Evolutionary conservation across 2,113 vertebrate species (phyloP).

Genomic region (Callionymus lyra): DNA sequence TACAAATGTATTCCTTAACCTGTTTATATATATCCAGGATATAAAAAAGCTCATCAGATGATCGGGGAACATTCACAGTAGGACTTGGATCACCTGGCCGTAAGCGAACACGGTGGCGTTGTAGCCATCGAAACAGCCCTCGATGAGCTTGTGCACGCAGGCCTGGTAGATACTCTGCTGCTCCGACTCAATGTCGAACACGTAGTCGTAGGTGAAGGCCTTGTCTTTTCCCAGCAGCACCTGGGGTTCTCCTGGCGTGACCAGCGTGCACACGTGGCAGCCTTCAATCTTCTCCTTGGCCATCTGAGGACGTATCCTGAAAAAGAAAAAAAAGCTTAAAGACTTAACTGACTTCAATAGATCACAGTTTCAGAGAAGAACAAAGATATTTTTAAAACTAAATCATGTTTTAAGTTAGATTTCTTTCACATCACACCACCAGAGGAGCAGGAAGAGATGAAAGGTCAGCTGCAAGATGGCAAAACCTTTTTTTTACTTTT

Average conservation of each 20-base stretch:
- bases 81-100: constrained; percentile 70
- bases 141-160: constrained; percentile 84
- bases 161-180: constrained; percentile 78
- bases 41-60: no score
- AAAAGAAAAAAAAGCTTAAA: not conserved
- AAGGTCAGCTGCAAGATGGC: no score
- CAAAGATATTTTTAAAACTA: no score
- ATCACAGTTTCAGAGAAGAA: no score
- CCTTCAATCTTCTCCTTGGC: constrained; percentile 96
- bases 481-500: no score
- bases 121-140: constrained; percentile 94
- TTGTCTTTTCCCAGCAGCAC: constrained; percentile 96
- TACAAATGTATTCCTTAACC: no score
- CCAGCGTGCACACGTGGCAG: constrained; percentile 90
- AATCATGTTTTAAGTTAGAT: no score
- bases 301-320: constrained; percentile 94
- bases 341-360: no score
- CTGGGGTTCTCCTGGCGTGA: constrained; percentile 89
- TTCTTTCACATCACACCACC: no score
- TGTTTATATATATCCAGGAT: no score
- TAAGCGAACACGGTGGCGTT: constrained; percentile 95
- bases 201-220: constrained; percentile 95
- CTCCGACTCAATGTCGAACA: constrained; percentile 84
- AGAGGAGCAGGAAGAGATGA: no score
- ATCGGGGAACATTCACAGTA: not conserved